Evolutionary conservation across 2,888 invertebrate genomes (phyloP).

Genomic region (Trissonchulus sp.): DNA sequence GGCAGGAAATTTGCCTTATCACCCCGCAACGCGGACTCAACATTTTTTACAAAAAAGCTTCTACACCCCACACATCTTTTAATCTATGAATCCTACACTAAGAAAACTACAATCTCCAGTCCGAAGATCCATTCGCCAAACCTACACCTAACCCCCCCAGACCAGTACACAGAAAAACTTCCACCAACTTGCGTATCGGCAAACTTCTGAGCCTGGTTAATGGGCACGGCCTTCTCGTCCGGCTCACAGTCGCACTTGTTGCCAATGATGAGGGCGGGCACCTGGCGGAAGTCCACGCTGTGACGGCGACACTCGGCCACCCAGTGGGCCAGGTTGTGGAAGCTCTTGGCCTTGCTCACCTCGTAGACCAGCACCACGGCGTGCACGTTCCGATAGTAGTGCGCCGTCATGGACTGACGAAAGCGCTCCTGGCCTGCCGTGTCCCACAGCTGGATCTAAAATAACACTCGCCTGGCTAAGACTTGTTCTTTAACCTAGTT

Average conservation of each 20-base stretch:
- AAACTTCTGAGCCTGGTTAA: slow-evolving; percentile 69
- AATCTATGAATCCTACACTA: no score
- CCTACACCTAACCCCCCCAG: no score
- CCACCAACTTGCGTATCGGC: slow-evolving; percentile 55
- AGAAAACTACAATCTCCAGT: no score
- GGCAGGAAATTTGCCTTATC: no score
- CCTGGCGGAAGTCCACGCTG: slow-evolving; percentile 44
- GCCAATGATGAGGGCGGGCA: slow-evolving; percentile 70
- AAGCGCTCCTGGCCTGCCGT: slow-evolving; percentile 76
- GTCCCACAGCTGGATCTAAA: slow-evolving; percentile 67
- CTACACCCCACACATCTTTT: no score
- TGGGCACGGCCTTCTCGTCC: slow-evolving; percentile 62
- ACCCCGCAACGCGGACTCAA: no score
- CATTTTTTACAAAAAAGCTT: no score
- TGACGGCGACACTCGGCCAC: slow-evolving; percentile 69
- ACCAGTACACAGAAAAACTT: no score
- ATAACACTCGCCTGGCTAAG: no score
- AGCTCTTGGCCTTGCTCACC: slow-evolving; percentile 54
- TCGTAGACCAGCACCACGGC: slow-evolving; percentile 80
- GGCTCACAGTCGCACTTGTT: slow-evolving; percentile 69
- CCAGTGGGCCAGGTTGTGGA: slow-evolving; percentile 63
- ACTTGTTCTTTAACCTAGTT: no score
- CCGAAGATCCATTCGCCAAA: no score
- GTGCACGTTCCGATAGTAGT: slow-evolving; percentile 74
- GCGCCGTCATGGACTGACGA: slow-evolving; percentile 71